These are phyloP conservation scores for Pilophorus perplexus DNA, from an alignment of 2,888 invertebrate genomes.

Conservation along the genomic window DNA sequence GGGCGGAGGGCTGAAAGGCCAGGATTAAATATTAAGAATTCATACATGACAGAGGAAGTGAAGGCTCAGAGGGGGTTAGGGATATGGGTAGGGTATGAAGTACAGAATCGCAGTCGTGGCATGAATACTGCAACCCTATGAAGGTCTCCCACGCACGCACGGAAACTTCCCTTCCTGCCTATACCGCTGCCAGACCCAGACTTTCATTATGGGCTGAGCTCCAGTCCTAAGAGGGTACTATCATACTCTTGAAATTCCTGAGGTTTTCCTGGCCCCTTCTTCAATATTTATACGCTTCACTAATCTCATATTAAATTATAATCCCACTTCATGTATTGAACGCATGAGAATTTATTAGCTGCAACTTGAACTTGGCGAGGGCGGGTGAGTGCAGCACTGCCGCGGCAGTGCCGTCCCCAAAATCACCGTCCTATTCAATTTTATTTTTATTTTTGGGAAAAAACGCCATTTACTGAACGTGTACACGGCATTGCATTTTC, in stretches of 20 bases:
- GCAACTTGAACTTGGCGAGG: no score
- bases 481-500: no score
- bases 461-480: no score
- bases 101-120: slow-evolving; percentile 35
- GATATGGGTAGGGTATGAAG: slow-evolving; percentile 28
- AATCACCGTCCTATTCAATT: no score
- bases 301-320: slow-evolving; percentile 6
- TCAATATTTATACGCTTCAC: background rate
- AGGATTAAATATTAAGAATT: slow-evolving; percentile 39
- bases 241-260: slow-evolving; percentile 10
- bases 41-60: slow-evolving; percentile 25
- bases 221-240: slow-evolving; percentile 21
- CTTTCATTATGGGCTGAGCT: slow-evolving; percentile 20
- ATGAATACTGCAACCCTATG: slow-evolving; percentile 24
- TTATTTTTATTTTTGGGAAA: no score
- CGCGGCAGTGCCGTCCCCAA: no score
- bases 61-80: background rate
- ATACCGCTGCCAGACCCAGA: background rate
- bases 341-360: no score
- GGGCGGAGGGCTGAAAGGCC: background rate
- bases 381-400: no score
- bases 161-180: background rate
- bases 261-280: background rate
- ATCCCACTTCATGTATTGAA: no score
- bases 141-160: background rate